Base-by-base conservation (phyloP, 2,888 invertebrate species). In the Spisula solida region DNA sequence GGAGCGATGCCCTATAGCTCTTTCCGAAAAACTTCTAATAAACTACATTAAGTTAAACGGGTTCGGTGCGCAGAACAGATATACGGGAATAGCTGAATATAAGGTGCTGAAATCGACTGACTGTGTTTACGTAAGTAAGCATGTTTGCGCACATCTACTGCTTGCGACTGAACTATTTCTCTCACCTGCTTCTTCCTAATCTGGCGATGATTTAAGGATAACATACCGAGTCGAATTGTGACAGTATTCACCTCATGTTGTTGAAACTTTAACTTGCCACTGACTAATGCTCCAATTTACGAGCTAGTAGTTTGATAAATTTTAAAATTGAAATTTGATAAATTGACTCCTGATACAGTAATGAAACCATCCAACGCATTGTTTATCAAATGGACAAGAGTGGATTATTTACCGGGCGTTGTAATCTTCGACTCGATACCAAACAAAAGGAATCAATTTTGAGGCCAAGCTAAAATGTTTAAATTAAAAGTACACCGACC, bases 291-390 rank as follows among this genome's bases (percentile, higher is more conserved):
- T 10, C 25, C 60, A 25, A 66, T 66, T 25, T 25, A 66, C 25
- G n/a, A 66, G 10, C 25, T 66, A 66, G 6, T 66, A 66, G 25
- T n/a, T 25, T 25, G 60, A 66, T 66, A 66, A 66, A 66, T 25
- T 66, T 66, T 25, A 25, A n/a, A 66, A 25, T 66, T 66, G n/a
- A 6, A 56, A 66, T 66, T 66, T 66, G 60, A 66, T 66, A 66
- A 66, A 66, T 66, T 25, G 60, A 66, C n/a, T 66, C 12, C 47
- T n/a, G n/a, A n/a, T 41, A n/a, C 18, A 20, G 0, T 56, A 20
- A 56, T 56, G 56, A 56, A 56, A 5, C 0, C 20, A 6, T 20
- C 10, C 25, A 6, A 25, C 60, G n/a, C 60, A 66, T 66, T 66
- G 25, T 66, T 66, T 66, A 25, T 66, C 60, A 66, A 25, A 66